Evolutionary conservation across 2,797 vertebrate species (phyloP).

Genomic region (Phyllotis vaccarum): DNA sequence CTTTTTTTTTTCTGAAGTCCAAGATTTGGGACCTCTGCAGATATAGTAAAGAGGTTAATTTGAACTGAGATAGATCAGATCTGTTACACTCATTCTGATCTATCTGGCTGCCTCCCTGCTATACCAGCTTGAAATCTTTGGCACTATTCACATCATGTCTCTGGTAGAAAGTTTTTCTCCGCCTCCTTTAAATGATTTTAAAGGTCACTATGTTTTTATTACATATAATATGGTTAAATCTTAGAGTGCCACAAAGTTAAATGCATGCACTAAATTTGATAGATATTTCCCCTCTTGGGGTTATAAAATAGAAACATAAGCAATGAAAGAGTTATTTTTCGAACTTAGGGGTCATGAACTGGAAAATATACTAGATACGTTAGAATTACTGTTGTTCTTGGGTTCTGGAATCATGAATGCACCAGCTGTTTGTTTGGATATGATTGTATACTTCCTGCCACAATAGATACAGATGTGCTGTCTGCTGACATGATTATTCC

Average conservation of each 20-base stretch:
- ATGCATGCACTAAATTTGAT: slow-evolving; percentile 75
- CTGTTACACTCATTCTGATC: slow-evolving; percentile 85
- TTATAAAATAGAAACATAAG: slow-evolving; percentile 79
- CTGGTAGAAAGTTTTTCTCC: slow-evolving; percentile 62
- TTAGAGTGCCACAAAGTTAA: slow-evolving; percentile 76
- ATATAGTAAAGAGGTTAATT: slow-evolving; percentile 82
- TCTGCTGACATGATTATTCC: background rate
- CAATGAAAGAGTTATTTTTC: slow-evolving; percentile 41
- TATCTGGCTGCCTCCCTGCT: slow-evolving; percentile 83
- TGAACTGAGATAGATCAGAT: slow-evolving; percentile 83
- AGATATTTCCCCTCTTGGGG: background rate
- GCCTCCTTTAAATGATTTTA: slow-evolving; percentile 48
- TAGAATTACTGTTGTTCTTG: slow-evolving; percentile 60
- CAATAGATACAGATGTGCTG: slow-evolving; percentile 34
- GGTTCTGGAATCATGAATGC: background rate
- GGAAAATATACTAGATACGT: background rate
- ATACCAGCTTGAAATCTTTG: slow-evolving; percentile 88
- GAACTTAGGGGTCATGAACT: background rate
- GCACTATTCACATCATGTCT: slow-evolving; percentile 86
- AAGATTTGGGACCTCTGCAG: slow-evolving; percentile 82
- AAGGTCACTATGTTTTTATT: slow-evolving; percentile 82
- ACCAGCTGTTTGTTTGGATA: slow-evolving; percentile 32
- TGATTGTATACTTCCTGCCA: background rate
- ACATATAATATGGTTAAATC: slow-evolving; percentile 80
- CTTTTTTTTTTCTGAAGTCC: slow-evolving; percentile 81